Evolutionary conservation across 1,140 invertebrate genomes (phyloP).

Genomic region (Druon quercuslanigerum): DNA sequence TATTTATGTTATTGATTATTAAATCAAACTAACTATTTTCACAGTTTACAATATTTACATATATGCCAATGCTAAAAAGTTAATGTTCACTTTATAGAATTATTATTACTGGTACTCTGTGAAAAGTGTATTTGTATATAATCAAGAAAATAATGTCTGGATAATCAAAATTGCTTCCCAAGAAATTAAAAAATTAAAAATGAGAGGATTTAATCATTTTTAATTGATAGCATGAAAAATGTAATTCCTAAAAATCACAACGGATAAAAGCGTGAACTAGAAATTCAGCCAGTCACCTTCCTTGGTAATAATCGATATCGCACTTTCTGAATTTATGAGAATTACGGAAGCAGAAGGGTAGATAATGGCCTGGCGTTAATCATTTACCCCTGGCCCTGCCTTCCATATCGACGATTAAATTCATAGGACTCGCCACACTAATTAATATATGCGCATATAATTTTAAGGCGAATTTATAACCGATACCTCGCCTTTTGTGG

Average conservation of each 20-base stretch:
- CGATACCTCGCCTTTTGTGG: not conserved
- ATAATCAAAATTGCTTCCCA: too few relatives aligned
- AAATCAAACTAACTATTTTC: too few relatives aligned
- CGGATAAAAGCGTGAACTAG: not conserved
- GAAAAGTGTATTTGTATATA: too few relatives aligned
- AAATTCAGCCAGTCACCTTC: constrained; percentile 35
- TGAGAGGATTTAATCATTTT: too few relatives aligned
- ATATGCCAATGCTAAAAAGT: too few relatives aligned
- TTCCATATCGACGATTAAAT: constrained; percentile 49
- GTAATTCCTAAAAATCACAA: not conserved
- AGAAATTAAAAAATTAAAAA: too few relatives aligned
- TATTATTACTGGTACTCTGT: too few relatives aligned
- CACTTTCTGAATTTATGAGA: constrained; percentile 39
- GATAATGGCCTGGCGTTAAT: constrained; percentile 40
- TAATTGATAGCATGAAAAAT: too few relatives aligned
- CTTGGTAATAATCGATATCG: constrained; percentile 43
- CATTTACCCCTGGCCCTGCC: constrained; percentile 32
- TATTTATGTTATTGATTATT: too few relatives aligned
- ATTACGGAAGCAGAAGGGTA: not conserved
- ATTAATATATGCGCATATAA: constrained; percentile 53
- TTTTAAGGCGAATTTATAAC: constrained; percentile 38
- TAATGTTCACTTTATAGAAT: too few relatives aligned
- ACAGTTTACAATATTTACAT: too few relatives aligned
- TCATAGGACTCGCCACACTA: constrained; percentile 46
- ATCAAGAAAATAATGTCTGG: too few relatives aligned